Conservation (phyloP, 2,797 vertebrate genomes). For the Coregonus ussuriensis region DNA sequence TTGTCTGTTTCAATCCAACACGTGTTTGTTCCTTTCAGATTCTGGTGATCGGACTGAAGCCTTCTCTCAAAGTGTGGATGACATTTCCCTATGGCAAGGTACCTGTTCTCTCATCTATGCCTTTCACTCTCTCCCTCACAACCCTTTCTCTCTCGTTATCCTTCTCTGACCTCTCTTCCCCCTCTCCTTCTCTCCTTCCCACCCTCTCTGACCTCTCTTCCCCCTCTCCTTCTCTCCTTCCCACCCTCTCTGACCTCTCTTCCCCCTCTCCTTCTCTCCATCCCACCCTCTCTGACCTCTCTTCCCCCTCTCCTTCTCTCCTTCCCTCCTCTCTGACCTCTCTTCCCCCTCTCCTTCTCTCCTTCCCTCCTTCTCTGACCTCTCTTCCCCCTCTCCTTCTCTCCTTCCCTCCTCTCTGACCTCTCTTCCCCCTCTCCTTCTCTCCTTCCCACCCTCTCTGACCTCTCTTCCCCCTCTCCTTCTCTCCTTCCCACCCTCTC, state of each 20-base stretch:
- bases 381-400: not conserved
- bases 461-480: too few species aligned
- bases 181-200: too few species aligned
- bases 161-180: not conserved
- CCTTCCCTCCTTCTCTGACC: not conserved
- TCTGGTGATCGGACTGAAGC: conserved; percentile 93
- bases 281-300: not conserved
- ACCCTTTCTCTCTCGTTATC: too few species aligned
- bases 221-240: not conserved
- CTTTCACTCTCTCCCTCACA: not conserved
- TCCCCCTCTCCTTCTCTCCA: not conserved
- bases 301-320: too few species aligned
- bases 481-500: too few species aligned
- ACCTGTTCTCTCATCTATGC: conserved; percentile 20
- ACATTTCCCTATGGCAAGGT: conserved; percentile 95
- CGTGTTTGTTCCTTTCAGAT: conserved; percentile 74
- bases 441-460: not conserved
- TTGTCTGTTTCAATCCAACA: not conserved
- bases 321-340: not conserved
- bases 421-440: not conserved
- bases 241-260: not conserved
- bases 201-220: too few species aligned
- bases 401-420: not conserved
- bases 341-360: not conserved
- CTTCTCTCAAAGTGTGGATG: conserved; percentile 97